Evolutionary conservation across 2,113 vertebrate genomes (phyloP), one percentile per base, ranked within the genome.

Genomic region (Orientallactaga bullata): DNA sequence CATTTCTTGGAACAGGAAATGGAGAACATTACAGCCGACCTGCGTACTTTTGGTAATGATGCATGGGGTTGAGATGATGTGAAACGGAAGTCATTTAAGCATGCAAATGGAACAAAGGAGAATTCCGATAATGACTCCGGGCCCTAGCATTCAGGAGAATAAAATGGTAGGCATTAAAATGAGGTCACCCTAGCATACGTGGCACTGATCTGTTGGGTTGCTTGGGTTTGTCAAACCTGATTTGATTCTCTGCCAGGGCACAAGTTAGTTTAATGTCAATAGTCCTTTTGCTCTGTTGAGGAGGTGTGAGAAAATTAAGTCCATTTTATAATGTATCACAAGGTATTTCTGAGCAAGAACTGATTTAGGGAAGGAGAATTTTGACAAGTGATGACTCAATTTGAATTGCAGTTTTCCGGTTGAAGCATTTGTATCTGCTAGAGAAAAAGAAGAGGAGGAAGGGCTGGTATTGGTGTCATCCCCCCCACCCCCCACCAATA

Each of bases 31-130:
- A 76, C 9, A 23, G 35, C 28, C 66, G 68, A 65, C 69, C 12
- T 37, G 66, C 86, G 61, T n/a, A 35, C 92, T 85, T 90, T 68
- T 93, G 95, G 89, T 93, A 85, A 95, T 94, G 94, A 96, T 83
- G 90, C 93, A 73, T 80, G 87, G 85, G 90, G n/a, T n/a, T 87
- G 85, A 87, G 85, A 90, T 88, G 87, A 95, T 72, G 78, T 66
- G 65, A 93, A 77, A 63, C 91, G 51, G 85, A 85, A 88, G 60
- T 88, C 89, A 90, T 35, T 88, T 96, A 94, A 65, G 77, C 84
- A 79, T 79, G 78, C 35, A 93, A 91, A 94, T 51, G 71, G 94
- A 96, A 90, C 78, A 85, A 79, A 88, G 81, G 74, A 95, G 81
- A 94, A 86, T 93, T 90, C 88, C 26, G 20, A 42, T 91, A 94